Evolutionary conservation across 1,140 invertebrate genomes (phyloP), one percentile per base, ranked within the genome.

Genomic region (Parapsyche elsis): DNA sequence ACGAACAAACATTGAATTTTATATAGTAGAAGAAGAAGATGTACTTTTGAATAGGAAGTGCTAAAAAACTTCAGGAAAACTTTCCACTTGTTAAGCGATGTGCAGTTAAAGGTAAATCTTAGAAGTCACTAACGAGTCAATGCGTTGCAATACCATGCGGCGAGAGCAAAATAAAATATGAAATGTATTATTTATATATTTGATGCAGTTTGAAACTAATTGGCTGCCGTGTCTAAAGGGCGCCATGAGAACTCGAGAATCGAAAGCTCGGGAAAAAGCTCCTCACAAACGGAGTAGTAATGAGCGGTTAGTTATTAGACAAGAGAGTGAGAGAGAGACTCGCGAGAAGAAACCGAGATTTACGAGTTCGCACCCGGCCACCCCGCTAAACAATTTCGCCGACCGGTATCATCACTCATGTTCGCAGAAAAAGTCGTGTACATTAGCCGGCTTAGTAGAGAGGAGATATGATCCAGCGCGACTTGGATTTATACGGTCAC

Each of bases 401-500:
- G 21, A 21, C 10, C 64, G 19, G 64, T 30, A 67, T 67, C 64
- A 67, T 67, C 64, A n/a, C 64, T 67, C 64, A 67, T 67, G 59
- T 24, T 16, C 19, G 19, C 14, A 26, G 24, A 53, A 53, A 53
- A 53, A 53, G 49, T 53, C 49, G 49, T 16, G 49, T 53, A 16
- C 49, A 53, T 53, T 53, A 14, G 49, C 16, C 49, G 49, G 49
- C 49, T 12, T 53, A 53, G 12, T 12, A 53, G 49, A 67, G 64
- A 75, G 30, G 57, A 67, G 64, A 75, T 57, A 75, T 49, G 49
- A 75, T 57, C 30, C 24, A 14, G 21, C 24, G 14, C 45, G 49
- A 75, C 73, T 70, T 73, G 70, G 53, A 80, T 80, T 80, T 80
- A 80, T 80, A 74, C 49, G 49, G 70, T 80, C 78, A 80, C 78